Base-by-base conservation (phyloP, 2,113 vertebrate species). In the Nansenia antarctica region DNA sequence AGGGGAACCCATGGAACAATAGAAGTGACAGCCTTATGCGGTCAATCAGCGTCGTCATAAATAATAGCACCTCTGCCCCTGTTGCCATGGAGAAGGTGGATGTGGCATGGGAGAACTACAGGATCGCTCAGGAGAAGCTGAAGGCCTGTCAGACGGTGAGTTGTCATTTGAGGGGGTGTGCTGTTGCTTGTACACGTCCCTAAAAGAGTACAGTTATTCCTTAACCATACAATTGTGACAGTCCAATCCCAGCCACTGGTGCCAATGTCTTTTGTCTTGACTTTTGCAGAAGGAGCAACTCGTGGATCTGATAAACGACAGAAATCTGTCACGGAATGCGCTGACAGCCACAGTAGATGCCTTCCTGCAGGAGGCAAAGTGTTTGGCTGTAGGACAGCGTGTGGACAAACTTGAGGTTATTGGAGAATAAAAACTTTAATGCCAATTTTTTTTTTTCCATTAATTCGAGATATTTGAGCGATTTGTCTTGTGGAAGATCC, bases 321-420 rank as follows among this genome's bases (percentile, higher is more conserved):
- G 91, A 62, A 90, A 95, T 77, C 83, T 88, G 37, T 61, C 87
- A 2, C 84, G 89, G 11, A 70, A 83, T 67, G 79, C 77, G 15
- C 83, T 94, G 22, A 80, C 70, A 9, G 65, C 67, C 61, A 78
- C 85, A 65, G 76, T 57, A 0, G 85, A 92, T 37, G 71, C 81
- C 69, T 91, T 92, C 47, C 86, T 92, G 82, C 52, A 85, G 68
- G 90, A 93, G 74, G 88, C 90, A 66, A 85, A 92, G 80, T 71
- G 83, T 0, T 74, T 82, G 22, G 76, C 86, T 3, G 67, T 93
- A 49, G 78, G 68, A 55, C 83, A 91, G 24, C 90, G 89, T 27
- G 77, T 90, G 62, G 39, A 74, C 60, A 73, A 47, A 0, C 81
- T 93, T 6, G 74, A 92, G 90, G 92, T 93, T n/a, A 70, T 31